Evolutionary conservation across 2,888 invertebrate species (phyloP).

Genomic region (Cerastoderma edule): DNA sequence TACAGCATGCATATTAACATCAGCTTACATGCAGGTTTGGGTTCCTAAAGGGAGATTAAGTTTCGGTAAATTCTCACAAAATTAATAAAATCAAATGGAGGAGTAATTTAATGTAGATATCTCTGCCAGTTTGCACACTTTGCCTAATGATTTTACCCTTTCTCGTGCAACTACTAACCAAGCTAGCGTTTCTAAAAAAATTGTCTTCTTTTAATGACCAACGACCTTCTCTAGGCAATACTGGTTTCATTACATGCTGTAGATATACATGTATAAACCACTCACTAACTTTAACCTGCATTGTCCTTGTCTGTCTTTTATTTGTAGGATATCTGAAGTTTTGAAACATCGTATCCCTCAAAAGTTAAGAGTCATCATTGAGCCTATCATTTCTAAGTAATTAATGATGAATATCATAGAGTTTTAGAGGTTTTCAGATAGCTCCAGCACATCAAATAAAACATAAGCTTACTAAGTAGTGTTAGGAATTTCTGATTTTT

Average conservation of each 20-base stretch:
- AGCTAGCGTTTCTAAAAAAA: no score
- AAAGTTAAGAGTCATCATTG: conserved; percentile 26
- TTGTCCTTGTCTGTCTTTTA: no score
- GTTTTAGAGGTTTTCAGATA: conserved; percentile 39
- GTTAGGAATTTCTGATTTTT: conserved; percentile 42
- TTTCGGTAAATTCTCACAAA: conserved; percentile 41
- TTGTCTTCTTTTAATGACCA: no score
- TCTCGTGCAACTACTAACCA: no score
- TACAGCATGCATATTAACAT: conserved; percentile 47
- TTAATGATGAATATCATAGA: conserved; percentile 54
- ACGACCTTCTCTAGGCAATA: no score
- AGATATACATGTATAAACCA: no score
- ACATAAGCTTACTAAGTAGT: conserved; percentile 50
- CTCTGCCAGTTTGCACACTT: conserved; percentile 14
- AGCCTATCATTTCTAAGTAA: conserved; percentile 44
- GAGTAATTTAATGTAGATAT: conserved; percentile 46
- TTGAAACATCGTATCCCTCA: no score
- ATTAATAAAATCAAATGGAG: conserved; percentile 61
- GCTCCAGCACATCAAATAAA: conserved; percentile 46
- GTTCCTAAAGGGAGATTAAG: conserved; percentile 25
- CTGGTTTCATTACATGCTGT: no score
- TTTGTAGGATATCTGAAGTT: no score
- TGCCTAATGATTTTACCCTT: conserved; percentile 11
- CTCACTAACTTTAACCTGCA: no score
- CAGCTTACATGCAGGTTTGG: conserved; percentile 39